phyloP scores from a whole-genome alignment of 2,888 invertebrate species.

The Phengaris arion region DNA sequence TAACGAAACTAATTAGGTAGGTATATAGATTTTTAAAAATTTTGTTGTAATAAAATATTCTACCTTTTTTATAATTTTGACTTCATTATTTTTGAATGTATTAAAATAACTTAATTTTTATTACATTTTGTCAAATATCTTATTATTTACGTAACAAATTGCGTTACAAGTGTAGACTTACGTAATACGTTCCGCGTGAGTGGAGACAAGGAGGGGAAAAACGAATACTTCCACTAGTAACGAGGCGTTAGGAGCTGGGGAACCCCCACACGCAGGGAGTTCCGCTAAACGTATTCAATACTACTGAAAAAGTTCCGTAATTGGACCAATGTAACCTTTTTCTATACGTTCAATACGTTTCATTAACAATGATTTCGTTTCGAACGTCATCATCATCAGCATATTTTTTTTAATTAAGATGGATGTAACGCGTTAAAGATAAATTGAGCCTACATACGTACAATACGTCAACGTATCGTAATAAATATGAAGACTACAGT shows the following conservation, averaged over 20 bases:
- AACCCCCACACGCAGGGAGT: constrained; percentile 41
- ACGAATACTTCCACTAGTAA: constrained; percentile 57
- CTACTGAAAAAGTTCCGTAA: constrained; percentile 37
- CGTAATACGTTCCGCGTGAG: constrained; percentile 58
- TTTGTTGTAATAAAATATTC: too few relatives aligned
- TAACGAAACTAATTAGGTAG: too few relatives aligned
- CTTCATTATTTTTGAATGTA: too few relatives aligned
- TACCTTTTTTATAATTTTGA: too few relatives aligned
- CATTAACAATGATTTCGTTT: not conserved
- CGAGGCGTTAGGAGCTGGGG: constrained; percentile 42
- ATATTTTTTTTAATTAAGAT: too few relatives aligned
- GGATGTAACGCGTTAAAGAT: too few relatives aligned
- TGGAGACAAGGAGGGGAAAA: constrained; percentile 55
- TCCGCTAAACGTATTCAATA: constrained; percentile 25
- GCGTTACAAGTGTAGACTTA: constrained; percentile 51
- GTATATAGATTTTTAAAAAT: too few relatives aligned
- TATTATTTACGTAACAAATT: constrained; percentile 55
- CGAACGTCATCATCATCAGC: not conserved
- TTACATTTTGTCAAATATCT: too few relatives aligned
- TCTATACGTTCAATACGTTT: not conserved
- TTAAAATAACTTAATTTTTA: too few relatives aligned
- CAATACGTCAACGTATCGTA: too few relatives aligned
- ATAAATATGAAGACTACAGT: too few relatives aligned
- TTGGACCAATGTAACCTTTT: constrained; percentile 41
- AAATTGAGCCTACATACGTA: too few relatives aligned